Conservation (phyloP, 2,888 invertebrate genomes). For the Geophilus truncorum region DNA sequence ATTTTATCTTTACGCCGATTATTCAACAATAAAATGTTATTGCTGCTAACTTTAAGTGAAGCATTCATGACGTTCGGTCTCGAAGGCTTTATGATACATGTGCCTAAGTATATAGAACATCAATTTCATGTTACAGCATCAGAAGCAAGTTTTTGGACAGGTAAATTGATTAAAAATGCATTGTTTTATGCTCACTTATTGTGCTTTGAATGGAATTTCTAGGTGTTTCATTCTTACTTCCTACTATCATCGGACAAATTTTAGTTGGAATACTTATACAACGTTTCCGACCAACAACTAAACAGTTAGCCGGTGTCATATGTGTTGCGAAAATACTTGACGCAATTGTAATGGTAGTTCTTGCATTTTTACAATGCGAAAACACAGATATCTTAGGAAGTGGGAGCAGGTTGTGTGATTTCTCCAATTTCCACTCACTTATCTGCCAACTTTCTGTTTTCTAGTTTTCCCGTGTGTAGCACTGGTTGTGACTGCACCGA, state of each 20-base stretch:
- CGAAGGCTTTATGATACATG: background rate
- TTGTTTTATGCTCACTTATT: background rate
- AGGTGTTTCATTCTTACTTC: background rate
- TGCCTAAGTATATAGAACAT: conserved; percentile 5
- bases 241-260: background rate
- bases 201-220: background rate
- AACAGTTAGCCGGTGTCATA: background rate
- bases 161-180: background rate
- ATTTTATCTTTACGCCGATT: too few species aligned
- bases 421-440: background rate
- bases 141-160: background rate
- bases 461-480: background rate
- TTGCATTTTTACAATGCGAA: background rate
- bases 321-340: background rate
- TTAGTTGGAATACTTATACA: background rate
- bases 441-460: background rate
- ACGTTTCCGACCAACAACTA: background rate
- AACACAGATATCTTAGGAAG: background rate
- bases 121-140: background rate
- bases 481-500: too few species aligned
- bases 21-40: background rate
- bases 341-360: background rate
- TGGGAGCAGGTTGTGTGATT: background rate
- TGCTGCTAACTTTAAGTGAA: background rate
- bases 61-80: background rate